Conservation (phyloP, 2,888 invertebrate genomes). For the Erebia epiphron region DNA sequence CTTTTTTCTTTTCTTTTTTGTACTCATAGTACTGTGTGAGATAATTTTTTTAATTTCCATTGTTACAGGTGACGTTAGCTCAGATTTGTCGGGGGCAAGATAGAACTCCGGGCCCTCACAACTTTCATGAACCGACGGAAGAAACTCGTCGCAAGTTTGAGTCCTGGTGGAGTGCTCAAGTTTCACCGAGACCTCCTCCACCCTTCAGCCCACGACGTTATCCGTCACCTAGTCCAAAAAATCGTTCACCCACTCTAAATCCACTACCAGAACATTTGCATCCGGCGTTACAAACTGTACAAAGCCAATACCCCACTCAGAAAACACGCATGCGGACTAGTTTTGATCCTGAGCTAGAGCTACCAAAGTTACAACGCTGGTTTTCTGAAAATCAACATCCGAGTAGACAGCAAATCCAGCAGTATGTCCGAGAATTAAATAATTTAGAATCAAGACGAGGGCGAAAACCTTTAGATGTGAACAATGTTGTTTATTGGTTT, state of each 20-base stretch:
- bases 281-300: slow-evolving; percentile 90
- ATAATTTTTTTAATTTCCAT: slow-evolving; percentile 45
- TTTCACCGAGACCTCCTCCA: slow-evolving; percentile 84
- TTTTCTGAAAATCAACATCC: slow-evolving; percentile 99
- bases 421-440: slow-evolving; percentile 97
- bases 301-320: slow-evolving; percentile 90
- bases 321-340: slow-evolving; percentile 98
- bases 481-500: slow-evolving; percentile 98
- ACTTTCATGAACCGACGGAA: slow-evolving; percentile 88
- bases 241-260: slow-evolving; percentile 73
- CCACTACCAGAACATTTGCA: slow-evolving; percentile 84
- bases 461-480: slow-evolving; percentile 96
- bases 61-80: slow-evolving; percentile 88
- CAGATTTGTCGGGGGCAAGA: slow-evolving; percentile 92
- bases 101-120: slow-evolving; percentile 85
- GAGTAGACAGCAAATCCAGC: slow-evolving; percentile 97
- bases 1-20: slow-evolving; percentile 57
- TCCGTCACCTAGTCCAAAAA: slow-evolving; percentile 78
- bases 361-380: slow-evolving; percentile 98
- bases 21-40: slow-evolving; percentile 40
- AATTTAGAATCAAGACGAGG: slow-evolving; percentile 95
- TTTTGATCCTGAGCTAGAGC: slow-evolving; percentile 97
- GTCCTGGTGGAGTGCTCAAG: slow-evolving; percentile 93
- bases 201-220: slow-evolving; percentile 78
- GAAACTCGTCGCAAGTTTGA: slow-evolving; percentile 95